Evolutionary conservation across 2,113 vertebrate genomes (phyloP).

Genomic region (Hydropotes inermis): DNA sequence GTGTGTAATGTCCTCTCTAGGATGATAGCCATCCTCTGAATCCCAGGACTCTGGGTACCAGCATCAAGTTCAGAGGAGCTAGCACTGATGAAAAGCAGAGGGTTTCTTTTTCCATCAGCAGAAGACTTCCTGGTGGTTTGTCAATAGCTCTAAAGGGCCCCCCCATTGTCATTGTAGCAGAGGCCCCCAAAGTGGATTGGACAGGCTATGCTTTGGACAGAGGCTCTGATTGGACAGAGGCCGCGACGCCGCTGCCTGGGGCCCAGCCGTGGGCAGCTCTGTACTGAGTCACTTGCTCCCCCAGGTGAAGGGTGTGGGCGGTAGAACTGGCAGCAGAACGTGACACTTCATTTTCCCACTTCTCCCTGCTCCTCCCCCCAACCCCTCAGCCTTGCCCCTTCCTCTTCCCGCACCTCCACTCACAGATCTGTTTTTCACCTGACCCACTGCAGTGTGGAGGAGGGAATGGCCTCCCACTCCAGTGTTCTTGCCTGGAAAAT

Average conservation of each 20-base stretch:
- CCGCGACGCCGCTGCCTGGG: background rate
- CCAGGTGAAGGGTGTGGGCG: background rate
- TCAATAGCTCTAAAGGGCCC: background rate
- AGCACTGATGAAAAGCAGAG: background rate
- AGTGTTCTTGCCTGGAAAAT: background rate
- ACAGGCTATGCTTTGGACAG: background rate
- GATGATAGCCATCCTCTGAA: background rate
- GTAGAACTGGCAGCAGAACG: too few species aligned
- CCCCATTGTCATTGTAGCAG: background rate
- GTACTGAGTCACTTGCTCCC: background rate
- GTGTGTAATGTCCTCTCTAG: background rate
- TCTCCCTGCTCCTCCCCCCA: background rate
- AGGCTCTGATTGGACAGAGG: background rate
- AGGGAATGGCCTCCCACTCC: background rate
- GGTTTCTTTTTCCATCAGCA: background rate
- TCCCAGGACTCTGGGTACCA: background rate
- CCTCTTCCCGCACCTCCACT: too few species aligned
- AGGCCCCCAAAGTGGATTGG: too few species aligned
- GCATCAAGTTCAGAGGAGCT: background rate
- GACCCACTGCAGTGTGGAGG: background rate
- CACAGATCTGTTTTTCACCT: background rate
- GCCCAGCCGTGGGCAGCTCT: background rate
- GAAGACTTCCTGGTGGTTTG: background rate
- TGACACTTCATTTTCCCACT: background rate
- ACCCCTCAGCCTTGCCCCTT: rapidly evolving